A percentile compares a stretch with the other conserved stretches of the same genome.
Evolutionary conservation across 1,140 invertebrate species (phyloP).

Genomic region (Drosophila ohnishii): DNA sequence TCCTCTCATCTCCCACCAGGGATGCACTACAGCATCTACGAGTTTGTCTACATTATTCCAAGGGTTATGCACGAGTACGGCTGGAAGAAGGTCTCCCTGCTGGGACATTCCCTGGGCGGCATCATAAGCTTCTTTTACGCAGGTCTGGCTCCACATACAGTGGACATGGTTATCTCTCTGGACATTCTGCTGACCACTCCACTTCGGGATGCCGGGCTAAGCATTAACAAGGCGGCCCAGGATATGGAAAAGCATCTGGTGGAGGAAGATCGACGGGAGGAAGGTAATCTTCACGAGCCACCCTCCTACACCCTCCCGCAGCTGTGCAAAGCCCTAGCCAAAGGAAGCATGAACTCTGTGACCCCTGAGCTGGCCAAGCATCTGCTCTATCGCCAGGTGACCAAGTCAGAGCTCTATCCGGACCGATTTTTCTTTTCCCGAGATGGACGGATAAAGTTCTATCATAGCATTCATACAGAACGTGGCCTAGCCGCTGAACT

Average conservation of each 20-base stretch:
- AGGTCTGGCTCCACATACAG: conserved; percentile 84
- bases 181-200: conserved; percentile 84
- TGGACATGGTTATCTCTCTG: conserved; percentile 86
- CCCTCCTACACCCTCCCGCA: conserved; percentile 85
- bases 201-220: neutral
- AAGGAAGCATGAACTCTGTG: conserved; percentile 84
- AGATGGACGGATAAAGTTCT: conserved; percentile 84
- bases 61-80: conserved; percentile 86
- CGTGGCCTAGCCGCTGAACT: conserved; percentile 31
- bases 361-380: conserved; percentile 84
- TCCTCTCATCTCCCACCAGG: conserved; percentile 86
- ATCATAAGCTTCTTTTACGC: conserved; percentile 85
- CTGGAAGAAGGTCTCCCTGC: conserved; percentile 87
- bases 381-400: conserved; percentile 85
- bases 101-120: conserved; percentile 87
- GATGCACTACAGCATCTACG: conserved; percentile 85
- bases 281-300: conserved; percentile 79
- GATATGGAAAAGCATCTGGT: conserved; percentile 40
- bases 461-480: conserved; percentile 19
- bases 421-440: conserved; percentile 86
- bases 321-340: conserved; percentile 83
- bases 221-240: neutral
- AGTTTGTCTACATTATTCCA: conserved; percentile 84
- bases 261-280: conserved; percentile 50
- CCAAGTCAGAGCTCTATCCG: conserved; percentile 84